phyloP scores from a whole-genome alignment of 2,113 vertebrate genomes.

The Copsychus sechellarum region DNA sequence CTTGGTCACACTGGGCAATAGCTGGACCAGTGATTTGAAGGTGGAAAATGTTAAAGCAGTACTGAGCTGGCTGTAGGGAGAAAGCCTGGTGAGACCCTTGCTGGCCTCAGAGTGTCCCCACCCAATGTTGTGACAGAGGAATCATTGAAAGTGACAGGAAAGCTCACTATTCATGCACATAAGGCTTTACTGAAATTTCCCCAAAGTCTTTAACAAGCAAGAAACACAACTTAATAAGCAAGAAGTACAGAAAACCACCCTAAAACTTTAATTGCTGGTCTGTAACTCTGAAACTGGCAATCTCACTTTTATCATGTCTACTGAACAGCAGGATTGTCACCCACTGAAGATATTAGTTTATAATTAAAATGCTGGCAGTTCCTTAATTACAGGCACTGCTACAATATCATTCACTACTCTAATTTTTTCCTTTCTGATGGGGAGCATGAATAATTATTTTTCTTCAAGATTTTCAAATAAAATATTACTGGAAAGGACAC shows the following conservation, averaged over 20 bases:
- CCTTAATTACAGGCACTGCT: constrained; percentile 63
- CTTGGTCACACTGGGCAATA: not conserved
- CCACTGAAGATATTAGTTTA: constrained; percentile 18
- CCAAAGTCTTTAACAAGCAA: not conserved
- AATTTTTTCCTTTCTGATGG: constrained; percentile 56
- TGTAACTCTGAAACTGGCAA: not conserved
- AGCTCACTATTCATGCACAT: not conserved
- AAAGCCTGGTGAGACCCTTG: not conserved
- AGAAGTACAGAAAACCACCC: not conserved
- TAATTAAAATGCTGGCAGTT: constrained; percentile 72
- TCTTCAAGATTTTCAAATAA: constrained; percentile 25
- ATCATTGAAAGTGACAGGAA: not conserved
- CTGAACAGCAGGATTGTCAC: constrained; percentile 62
- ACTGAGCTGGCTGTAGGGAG: not conserved
- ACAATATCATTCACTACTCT: not conserved
- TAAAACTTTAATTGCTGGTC: not conserved
- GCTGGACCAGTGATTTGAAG: not conserved
- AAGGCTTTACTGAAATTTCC: not conserved
- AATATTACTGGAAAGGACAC: constrained; percentile 8
- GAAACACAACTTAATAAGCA: not conserved
- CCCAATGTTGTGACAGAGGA: not conserved
- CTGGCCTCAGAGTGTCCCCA: not conserved
- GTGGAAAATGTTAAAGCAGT: not conserved
- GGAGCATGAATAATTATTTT: constrained; percentile 49
- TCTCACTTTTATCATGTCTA: not conserved